Evolutionary conservation across 1,140 invertebrate genomes (phyloP).

Genomic region (Drosophila novamexicana): DNA sequence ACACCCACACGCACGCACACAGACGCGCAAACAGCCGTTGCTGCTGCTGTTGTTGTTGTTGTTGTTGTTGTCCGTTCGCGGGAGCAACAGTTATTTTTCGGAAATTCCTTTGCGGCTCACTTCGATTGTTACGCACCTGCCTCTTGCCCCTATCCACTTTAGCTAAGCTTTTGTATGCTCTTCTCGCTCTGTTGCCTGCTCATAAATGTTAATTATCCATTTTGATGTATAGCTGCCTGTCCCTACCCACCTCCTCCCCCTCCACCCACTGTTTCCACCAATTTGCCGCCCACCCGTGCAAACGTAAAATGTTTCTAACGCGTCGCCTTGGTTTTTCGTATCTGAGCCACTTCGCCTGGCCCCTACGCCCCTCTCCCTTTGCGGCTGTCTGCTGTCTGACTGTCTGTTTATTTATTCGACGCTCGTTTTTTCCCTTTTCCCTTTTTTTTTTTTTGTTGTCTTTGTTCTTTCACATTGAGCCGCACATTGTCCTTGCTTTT

Average conservation of each 20-base stretch:
- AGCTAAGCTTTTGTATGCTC: conserved; percentile 32
- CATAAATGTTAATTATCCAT: conserved; percentile 79
- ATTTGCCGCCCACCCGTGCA: conserved; percentile 1
- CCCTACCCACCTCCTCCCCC: neutral
- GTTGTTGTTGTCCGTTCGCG: conserved; percentile 29
- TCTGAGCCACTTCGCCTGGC: neutral
- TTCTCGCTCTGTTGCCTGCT: conserved; percentile 61
- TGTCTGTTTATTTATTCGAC: conserved; percentile 73
- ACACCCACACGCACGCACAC: conserved; percentile 26
- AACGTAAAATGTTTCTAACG: conserved; percentile 39
- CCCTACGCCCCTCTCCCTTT: neutral
- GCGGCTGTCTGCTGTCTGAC: conserved; percentile 11
- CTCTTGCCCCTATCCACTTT: neutral
- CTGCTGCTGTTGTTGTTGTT: conserved; percentile 18
- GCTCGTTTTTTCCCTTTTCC: conserved; percentile 50
- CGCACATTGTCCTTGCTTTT: conserved; percentile 70
- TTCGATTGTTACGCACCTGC: conserved; percentile 51
- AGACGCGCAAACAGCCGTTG: conserved; percentile 55
- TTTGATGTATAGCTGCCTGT: conserved; percentile 43
- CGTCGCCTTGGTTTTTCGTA: conserved; percentile 51
- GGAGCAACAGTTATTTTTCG: conserved; percentile 76
- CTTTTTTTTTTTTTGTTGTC: neutral
- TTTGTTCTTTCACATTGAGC: conserved; percentile 19
- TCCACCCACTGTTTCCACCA: no score
- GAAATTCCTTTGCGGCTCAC: conserved; percentile 51